Conservation (phyloP, 2,797 vertebrate genomes). For the Leptoclinus maculatus region DNA sequence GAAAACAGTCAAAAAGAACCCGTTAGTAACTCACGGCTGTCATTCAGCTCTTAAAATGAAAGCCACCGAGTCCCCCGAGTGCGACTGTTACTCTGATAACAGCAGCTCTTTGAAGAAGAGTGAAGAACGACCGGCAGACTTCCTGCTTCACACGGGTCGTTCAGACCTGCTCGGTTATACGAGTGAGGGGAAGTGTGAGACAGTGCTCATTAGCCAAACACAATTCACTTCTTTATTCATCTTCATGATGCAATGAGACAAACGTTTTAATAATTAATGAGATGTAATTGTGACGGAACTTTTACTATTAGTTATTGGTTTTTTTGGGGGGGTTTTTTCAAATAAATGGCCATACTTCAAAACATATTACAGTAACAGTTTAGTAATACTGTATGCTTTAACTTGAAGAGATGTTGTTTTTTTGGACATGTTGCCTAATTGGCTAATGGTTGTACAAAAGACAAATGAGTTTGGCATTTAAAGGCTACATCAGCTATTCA, state of each 20-base stretch:
- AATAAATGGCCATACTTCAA: neutral
- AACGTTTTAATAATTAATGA: neutral
- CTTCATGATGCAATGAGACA: neutral
- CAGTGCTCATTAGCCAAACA: neutral
- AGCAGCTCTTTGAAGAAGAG: conserved; percentile 76
- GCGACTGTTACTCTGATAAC: conserved; percentile 65
- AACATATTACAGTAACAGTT: too few species aligned
- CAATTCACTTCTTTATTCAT: too few species aligned
- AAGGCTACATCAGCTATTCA: neutral
- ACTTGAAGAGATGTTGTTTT: too few species aligned
- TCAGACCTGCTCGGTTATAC: conserved; percentile 19
- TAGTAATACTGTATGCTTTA: too few species aligned
- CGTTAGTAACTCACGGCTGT: conserved; percentile 46
- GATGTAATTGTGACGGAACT: neutral
- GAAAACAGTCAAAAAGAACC: conserved; percentile 20
- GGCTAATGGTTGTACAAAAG: neutral
- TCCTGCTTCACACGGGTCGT: conserved; percentile 65
- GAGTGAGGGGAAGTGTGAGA: conserved; percentile 8
- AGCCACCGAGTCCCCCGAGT: conserved; percentile 46
- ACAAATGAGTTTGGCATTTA: neutral
- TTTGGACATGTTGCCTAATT: too few species aligned
- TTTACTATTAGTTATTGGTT: neutral
- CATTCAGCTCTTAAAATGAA: conserved; percentile 64
- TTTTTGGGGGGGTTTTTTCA: neutral
- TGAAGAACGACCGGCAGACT: conserved; percentile 67